Percentiles rank a stretch among this genome's conserved stretches.
phyloP scores from a whole-genome alignment of 1,140 invertebrate species.

The Alviniconcha marisindica region DNA sequence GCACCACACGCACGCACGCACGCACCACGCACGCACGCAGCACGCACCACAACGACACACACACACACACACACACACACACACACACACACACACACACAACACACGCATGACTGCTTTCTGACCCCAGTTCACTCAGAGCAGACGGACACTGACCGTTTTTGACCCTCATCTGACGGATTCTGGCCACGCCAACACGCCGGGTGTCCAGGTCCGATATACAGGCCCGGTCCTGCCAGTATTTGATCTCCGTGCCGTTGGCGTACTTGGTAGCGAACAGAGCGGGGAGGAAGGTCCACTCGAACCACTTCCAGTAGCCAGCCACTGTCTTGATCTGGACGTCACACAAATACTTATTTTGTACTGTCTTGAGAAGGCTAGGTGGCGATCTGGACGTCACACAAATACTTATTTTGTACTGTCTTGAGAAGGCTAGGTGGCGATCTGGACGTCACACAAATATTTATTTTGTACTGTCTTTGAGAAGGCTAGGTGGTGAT shows the following conservation, averaged over 20 bases:
- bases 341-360: too few species aligned
- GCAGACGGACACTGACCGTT: constrained; percentile 68
- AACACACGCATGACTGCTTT: background rate
- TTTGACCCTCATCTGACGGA: constrained; percentile 74
- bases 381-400: too few species aligned
- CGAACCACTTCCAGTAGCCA: constrained; percentile 70
- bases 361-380: too few species aligned
- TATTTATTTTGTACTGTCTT: too few species aligned
- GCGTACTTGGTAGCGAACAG: constrained; percentile 70
- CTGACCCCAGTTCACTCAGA: too few species aligned
- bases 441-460: too few species aligned
- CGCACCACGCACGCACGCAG: too few species aligned
- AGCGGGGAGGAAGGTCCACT: constrained; percentile 64
- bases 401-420: too few species aligned
- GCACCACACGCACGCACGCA: too few species aligned
- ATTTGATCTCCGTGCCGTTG: constrained; percentile 64
- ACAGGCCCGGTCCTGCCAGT: constrained; percentile 73
- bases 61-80: background rate
- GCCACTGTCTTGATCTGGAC: constrained; percentile 60
- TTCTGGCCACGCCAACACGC: constrained; percentile 70
- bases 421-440: too few species aligned
- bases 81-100: background rate
- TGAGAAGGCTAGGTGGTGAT: too few species aligned
- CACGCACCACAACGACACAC: too few species aligned
- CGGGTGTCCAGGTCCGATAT: constrained; percentile 65